Evolutionary conservation across 2,888 invertebrate genomes (phyloP).

Genomic region (Lutraria lutraria): DNA sequence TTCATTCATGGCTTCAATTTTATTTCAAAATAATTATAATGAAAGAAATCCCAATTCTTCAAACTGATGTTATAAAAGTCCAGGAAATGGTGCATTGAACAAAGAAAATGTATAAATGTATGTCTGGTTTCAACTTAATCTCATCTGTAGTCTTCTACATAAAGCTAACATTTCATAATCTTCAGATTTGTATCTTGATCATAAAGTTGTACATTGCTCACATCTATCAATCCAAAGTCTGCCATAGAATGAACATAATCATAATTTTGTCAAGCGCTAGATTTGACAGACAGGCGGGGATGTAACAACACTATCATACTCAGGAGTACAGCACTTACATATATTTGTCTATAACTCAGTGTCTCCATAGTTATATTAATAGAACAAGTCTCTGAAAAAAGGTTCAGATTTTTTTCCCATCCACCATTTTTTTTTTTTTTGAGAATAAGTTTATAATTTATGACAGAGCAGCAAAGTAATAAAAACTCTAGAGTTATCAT

Average conservation of each 20-base stretch:
- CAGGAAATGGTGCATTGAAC: neutral
- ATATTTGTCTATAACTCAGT: neutral
- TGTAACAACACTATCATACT: neutral
- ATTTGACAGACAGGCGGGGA: slow-evolving; percentile 17
- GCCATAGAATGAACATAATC: neutral
- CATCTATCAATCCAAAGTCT: slow-evolving; percentile 2
- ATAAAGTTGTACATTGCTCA: neutral
- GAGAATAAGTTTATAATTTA: slow-evolving; percentile 23
- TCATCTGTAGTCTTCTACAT: neutral
- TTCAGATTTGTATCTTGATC: neutral
- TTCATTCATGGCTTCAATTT: neutral
- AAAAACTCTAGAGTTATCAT: slow-evolving; percentile 39
- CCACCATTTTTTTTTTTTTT: neutral
- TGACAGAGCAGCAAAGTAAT: neutral
- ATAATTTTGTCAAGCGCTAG: slow-evolving; percentile 10
- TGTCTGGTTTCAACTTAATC: neutral
- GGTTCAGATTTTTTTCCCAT: slow-evolving; percentile 6
- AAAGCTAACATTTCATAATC: slow-evolving; percentile 13
- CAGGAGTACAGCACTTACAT: neutral
- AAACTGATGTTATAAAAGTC: neutral
- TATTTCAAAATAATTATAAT: neutral
- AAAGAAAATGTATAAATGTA: neutral
- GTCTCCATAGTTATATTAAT: neutral
- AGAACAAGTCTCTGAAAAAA: neutral
- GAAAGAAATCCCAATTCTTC: neutral